These are phyloP conservation scores for Cheilosia grossa DNA, from an alignment of 2,888 invertebrate species.

Conservation along the genomic window DNA sequence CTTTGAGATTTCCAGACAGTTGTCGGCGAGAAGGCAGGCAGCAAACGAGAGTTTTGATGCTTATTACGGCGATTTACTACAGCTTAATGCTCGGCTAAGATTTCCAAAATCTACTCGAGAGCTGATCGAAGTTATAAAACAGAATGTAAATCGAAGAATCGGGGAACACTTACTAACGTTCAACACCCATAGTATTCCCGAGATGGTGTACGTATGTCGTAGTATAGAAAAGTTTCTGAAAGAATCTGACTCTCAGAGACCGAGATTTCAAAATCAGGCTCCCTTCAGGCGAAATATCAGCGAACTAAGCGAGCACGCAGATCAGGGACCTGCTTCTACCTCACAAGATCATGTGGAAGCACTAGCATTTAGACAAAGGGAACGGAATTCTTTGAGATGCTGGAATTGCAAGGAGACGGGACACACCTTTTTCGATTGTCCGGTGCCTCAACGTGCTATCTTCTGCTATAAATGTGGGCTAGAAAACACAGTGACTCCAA, in stretches of 20 bases:
- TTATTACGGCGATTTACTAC: neutral
- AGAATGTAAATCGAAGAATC: neutral
- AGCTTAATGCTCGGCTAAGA: neutral
- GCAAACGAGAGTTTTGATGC: too few species aligned
- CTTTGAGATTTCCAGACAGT: neutral
- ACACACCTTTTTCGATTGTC: neutral
- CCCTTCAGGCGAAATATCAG: neutral
- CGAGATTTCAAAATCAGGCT: too few species aligned
- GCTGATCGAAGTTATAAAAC: neutral
- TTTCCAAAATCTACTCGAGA: neutral
- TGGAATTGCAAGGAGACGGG: conserved; percentile 1
- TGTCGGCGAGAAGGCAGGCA: neutral
- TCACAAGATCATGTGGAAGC: too few species aligned
- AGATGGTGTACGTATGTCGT: neutral
- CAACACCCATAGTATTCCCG: neutral
- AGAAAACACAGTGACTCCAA: neutral
- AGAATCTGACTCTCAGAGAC: neutral
- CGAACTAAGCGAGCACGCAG: neutral
- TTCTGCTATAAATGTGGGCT: conserved; percentile 19
- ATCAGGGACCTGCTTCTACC: neutral
- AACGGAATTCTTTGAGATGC: neutral
- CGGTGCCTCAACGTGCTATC: neutral
- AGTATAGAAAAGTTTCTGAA: neutral
- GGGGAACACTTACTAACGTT: neutral
- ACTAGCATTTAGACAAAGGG: neutral